Percentiles rank a stretch among this genome's conserved stretches.
These are phyloP conservation scores for Drepanosiphum platanoidis DNA, from an alignment of 2,888 invertebrate genomes.

Conservation along the genomic window DNA sequence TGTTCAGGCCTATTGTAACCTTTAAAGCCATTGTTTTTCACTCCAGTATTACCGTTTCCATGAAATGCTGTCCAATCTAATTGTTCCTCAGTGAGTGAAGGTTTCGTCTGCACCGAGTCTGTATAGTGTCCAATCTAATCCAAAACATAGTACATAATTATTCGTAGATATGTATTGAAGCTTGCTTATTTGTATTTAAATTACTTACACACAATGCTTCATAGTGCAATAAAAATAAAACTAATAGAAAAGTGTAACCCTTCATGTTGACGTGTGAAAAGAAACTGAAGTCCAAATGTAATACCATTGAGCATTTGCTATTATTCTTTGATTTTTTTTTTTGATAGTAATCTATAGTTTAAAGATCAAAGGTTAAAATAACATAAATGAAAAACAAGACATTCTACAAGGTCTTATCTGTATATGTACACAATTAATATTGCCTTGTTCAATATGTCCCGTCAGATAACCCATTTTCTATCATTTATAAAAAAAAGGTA, in stretches of 20 bases:
- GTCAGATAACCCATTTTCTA: conserved; percentile 40
- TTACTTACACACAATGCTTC: conserved; percentile 50
- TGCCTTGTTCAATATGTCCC: conserved; percentile 1
- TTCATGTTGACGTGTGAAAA: conserved; percentile 44
- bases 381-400: conserved; percentile 49
- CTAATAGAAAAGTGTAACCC: conserved; percentile 18
- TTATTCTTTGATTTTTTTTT: conserved; percentile 37
- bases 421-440: conserved; percentile 11
- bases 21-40: conserved; percentile 5
- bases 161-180: not conserved
- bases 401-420: conserved; percentile 40
- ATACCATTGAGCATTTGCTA: too few relatives aligned
- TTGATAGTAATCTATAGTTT: conserved; percentile 36
- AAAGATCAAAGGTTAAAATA: conserved; percentile 46
- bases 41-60: conserved; percentile 30
- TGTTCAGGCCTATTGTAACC: conserved; percentile 10
- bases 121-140: conserved; percentile 4
- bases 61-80: conserved; percentile 43
- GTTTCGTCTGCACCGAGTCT: conserved; percentile 6
- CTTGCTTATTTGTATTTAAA: not conserved
- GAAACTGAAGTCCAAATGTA: conserved; percentile 24
- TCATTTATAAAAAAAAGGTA: conserved; percentile 14
- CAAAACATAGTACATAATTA: not conserved
- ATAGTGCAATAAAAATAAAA: conserved; percentile 39
- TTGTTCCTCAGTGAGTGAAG: conserved; percentile 30